Percentiles rank a stretch among this genome's conserved stretches.
phyloP scores from a whole-genome alignment of 2,113 vertebrate genomes.

The Dryoscopus gambensis region DNA sequence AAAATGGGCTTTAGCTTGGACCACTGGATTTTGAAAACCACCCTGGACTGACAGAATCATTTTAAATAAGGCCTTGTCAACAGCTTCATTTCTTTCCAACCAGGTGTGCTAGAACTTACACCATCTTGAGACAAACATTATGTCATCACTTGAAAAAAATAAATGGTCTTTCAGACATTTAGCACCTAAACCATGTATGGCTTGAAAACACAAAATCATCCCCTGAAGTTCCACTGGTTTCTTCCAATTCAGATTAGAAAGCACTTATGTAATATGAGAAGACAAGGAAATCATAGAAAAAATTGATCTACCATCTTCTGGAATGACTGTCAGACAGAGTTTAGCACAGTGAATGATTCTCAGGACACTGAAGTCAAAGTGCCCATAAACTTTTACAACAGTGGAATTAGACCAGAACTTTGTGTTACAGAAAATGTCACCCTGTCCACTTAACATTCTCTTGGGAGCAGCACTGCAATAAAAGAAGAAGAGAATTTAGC shows the following conservation, averaged over 20 bases:
- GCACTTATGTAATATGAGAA: not conserved
- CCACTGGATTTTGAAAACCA: not conserved
- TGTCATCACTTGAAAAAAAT: not conserved
- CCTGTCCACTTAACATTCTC: not conserved
- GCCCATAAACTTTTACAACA: conserved; percentile 24
- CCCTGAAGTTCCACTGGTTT: not conserved
- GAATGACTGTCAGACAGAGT: not conserved
- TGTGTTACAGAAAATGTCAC: conserved; percentile 7
- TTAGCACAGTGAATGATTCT: not conserved
- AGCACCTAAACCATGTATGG: not conserved
- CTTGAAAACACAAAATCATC: not conserved
- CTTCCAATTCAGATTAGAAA: not conserved
- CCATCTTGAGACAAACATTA: not conserved
- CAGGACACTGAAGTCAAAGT: conserved; percentile 11
- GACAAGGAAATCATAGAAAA: not conserved
- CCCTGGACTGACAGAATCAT: not conserved
- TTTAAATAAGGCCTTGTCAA: not conserved
- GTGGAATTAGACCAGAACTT: not conserved
- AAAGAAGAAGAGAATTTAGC: not conserved
- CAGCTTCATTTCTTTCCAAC: not conserved
- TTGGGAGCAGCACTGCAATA: not conserved
- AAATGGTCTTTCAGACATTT: not conserved
- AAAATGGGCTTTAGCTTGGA: not conserved
- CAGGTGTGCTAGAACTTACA: not conserved
- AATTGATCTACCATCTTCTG: not conserved